Base-by-base conservation (phyloP, 2,888 invertebrate species). In the Mycogona germanica region DNA sequence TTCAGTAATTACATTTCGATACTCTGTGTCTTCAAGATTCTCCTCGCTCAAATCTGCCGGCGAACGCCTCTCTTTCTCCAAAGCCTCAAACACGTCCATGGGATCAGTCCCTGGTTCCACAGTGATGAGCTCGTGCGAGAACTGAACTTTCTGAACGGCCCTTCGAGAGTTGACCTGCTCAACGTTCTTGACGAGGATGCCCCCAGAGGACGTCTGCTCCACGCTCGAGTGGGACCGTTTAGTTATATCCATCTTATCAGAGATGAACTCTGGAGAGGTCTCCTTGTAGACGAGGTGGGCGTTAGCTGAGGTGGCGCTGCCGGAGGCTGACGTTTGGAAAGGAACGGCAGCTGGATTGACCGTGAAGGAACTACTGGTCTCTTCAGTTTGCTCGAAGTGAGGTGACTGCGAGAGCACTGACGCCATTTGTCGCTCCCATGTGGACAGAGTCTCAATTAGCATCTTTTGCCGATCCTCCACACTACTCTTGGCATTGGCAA, bases 291-390 rank as follows among this genome's bases (percentile, higher is more conserved):
- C 44, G 14, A 26, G 19, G 25, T 32, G 5, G 9, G 19, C 26
- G 25, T 57, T 50, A 32, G 53, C 46, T 21, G 42, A 17, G 21
- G 58, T 46, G 19, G 66, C 68, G 21, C 75, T 73, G 62, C 80
- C 76, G 68, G 82, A 81, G 66, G 81, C 80, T 2, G 82, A 81
- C 79, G 82, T 81, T 51, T 81, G 80, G 35, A 60, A 60, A 26
- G 57, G 56, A 3, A 25, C 28, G 17, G 21, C 23, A 23, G 19
- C 29, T n/a, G 40, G 23, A n/a, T 51, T 37, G 26, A 35, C 25
- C 7, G 21, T 38, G 26, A 26, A 47, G 3, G 28, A 23, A 21
- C 19, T 23, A 30, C 45, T 47, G 14, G 35, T 48, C 14, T 46
- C 38, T 7, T n/a, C 26, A 3, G 17, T n/a, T n/a, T 32, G 23